Evolutionary conservation across 1,140 invertebrate species (phyloP), one percentile per base, ranked within the genome.

Genomic region (Chrysoperla carnea): DNA sequence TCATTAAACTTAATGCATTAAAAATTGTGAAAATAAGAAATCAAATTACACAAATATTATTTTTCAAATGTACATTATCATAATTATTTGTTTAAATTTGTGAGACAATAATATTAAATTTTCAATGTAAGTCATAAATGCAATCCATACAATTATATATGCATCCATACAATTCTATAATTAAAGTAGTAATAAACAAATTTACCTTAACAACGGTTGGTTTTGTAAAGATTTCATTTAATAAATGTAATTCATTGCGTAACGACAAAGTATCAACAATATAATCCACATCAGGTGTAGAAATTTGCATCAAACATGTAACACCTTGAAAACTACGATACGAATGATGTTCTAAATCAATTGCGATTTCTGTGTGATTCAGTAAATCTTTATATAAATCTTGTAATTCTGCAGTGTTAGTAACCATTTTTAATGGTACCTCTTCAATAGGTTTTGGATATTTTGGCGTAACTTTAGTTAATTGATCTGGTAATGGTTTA

Each of bases 261-360:
- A 98, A 61, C 1, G 67, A 61, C 6, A 99, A 59, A 0, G 90
- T 79, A 59, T 99, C 95, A 23, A 99, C 70, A 7, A 99, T 68
- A 57, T 86, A 99, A 65, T 99, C 95, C 12, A 75, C 76, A 15
- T 73, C 65, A 29, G 68, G 52, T 1, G 91, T 94, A 1, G 91
- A 93, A 51, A 99, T 89, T 66, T 99, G 95, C 61, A 97, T 80
- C 1, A 97, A 63, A 60, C 93, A 97, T 0, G 90, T 93, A 35
- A 84, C 84, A 8, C 79, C 94, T 68, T 60, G 77, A 54, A 80
- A 91, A 5, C 75, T 73, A 45, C 87, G 64, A 53, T 88, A 91
- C 1, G 77, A 80, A 61, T 92, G 87, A 64, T 88, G 82, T 68
- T 92, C 89, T 36, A 94, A 63, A 73, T 95, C 91, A 12, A 94